Conservation (phyloP, 2,113 vertebrate genomes). For the Prinia subflava region DNA sequence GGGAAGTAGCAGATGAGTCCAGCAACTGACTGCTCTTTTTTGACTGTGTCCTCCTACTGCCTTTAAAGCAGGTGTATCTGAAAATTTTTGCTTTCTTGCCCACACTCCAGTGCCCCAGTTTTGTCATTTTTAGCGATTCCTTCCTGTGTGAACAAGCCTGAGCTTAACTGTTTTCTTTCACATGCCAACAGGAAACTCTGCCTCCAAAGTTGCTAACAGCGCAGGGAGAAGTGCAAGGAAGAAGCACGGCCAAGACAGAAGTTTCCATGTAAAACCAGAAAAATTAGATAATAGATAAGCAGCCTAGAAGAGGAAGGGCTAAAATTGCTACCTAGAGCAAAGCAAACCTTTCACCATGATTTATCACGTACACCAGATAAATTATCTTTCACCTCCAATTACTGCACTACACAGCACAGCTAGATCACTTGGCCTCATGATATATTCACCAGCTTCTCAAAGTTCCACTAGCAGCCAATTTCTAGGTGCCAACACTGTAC, state of each 20-base stretch:
- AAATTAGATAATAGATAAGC: not conserved
- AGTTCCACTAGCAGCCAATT: not conserved
- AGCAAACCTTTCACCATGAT: not conserved
- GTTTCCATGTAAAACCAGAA: not conserved
- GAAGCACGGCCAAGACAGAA: not conserved
- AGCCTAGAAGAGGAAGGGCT: not conserved
- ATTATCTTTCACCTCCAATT: not conserved
- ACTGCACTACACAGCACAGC: not conserved
- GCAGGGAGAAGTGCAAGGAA: not conserved
- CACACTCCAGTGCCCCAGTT: not conserved
- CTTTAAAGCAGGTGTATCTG: not conserved
- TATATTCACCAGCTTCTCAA: not conserved
- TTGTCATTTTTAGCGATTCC: not conserved
- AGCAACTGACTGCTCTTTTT: not conserved
- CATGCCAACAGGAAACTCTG: slow-evolving; percentile 39
- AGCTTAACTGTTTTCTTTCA: not conserved
- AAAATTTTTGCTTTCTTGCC: not conserved
- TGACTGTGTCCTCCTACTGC: not conserved
- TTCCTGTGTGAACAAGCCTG: slow-evolving; percentile 33
- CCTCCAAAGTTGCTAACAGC: not conserved
- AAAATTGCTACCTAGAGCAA: not conserved
- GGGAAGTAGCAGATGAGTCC: not conserved
- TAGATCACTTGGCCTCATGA: not conserved
- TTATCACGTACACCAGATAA: not conserved
- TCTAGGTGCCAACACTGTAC: not conserved